phyloP scores from a whole-genome alignment of 2,888 invertebrate species.

The Rotaria sp. region DNA sequence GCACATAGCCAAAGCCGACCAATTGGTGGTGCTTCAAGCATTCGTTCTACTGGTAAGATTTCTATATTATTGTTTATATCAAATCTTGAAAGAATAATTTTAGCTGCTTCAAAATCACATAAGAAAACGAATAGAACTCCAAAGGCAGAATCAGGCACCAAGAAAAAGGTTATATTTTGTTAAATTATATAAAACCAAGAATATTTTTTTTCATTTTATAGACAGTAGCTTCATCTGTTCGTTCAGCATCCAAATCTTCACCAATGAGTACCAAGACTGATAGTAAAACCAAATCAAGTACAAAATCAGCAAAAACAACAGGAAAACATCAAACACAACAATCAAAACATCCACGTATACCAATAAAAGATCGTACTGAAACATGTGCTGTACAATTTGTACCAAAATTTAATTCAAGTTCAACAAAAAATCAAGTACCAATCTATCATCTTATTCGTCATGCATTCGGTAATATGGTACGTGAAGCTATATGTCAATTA shows the following conservation, averaged over 20 bases:
- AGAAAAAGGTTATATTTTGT: not conserved
- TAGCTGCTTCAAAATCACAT: not conserved
- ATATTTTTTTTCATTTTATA: not conserved
- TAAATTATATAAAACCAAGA: not conserved
- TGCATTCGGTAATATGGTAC: constrained; percentile 21
- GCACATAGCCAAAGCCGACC: not conserved
- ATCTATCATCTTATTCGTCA: constrained; percentile 28
- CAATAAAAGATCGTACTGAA: not conserved
- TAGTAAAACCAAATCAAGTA: not conserved
- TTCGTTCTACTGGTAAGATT: not conserved
- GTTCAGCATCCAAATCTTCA: not conserved
- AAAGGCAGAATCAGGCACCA: not conserved
- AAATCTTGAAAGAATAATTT: no score
- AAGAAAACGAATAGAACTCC: not conserved
- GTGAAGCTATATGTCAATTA: constrained; percentile 25
- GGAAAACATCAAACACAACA: not conserved
- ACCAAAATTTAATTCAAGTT: constrained; percentile 22
- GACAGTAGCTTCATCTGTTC: not conserved
- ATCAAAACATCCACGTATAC: not conserved
- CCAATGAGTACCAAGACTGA: not conserved
- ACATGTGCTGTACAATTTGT: constrained; percentile 21
- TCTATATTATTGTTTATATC: not conserved
- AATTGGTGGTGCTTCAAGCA: not conserved
- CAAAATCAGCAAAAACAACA: not conserved
- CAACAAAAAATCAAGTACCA: constrained; percentile 17